Conservation (phyloP, 2,888 invertebrate genomes). For the Chaitophorus viminalis region DNA sequence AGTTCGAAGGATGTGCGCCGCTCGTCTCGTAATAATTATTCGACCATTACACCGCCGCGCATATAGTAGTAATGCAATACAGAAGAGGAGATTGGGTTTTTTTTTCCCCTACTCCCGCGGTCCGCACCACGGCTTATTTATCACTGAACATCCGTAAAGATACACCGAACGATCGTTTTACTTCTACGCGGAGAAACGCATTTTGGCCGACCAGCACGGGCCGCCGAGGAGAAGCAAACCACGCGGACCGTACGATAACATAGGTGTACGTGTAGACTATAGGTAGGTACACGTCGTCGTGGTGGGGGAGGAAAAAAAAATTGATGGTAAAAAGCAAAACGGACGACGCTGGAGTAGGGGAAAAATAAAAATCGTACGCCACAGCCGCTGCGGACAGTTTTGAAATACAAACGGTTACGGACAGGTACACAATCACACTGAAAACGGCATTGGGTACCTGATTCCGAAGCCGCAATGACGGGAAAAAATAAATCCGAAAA, state of each 20-base stretch:
- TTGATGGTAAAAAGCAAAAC: neutral
- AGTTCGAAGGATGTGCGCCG: slow-evolving; percentile 52
- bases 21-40: slow-evolving; percentile 7
- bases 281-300: neutral
- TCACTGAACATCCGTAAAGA: neutral
- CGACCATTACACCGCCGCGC: neutral
- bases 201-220: neutral
- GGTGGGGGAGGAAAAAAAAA: neutral
- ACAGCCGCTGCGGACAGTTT: neutral
- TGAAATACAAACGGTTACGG: slow-evolving; percentile 56
- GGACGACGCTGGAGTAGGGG: neutral
- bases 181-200: neutral
- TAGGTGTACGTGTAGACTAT: too few species aligned
- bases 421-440: slow-evolving; percentile 41
- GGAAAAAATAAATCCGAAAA: neutral
- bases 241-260: neutral
- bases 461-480: slow-evolving; percentile 45
- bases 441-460: slow-evolving; percentile 45
- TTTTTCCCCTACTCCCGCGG: neutral
- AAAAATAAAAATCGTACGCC: slow-evolving; percentile 38
- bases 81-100: slow-evolving; percentile 21
- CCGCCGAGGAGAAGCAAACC: neutral
- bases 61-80: neutral
- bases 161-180: neutral
- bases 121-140: too few species aligned